Base-by-base conservation (phyloP, 2,888 invertebrate genomes). In the Tenthredo amoena region DNA sequence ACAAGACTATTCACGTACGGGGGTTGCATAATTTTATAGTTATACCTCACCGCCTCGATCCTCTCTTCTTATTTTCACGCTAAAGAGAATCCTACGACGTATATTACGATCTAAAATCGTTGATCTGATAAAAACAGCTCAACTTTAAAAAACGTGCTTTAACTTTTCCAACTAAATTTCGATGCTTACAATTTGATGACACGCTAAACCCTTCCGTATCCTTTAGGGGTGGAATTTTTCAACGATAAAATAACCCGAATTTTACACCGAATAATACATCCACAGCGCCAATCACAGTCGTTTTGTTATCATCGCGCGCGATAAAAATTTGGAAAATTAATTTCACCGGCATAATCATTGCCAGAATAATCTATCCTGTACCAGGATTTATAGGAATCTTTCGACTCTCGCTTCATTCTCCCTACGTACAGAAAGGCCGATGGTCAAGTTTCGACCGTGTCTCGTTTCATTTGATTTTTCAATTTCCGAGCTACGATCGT, bases 151-250 rank as follows among this genome's bases (percentile, higher is more conserved):
- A 58, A 12, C 81, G n/a, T 4, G 58, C n/a, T 81, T 62, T 81
- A 62, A 81, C 77, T 77, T 81, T 26, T 62, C 15, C 21, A 81
- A 81, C 62, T 21, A 62, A 81, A 81, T 62, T 55, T 77, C 34
- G 6, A 21, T 40, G 12, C 58, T 62, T 40, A 21, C 34, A 62
- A 81, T 81, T 81, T 81, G n/a, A 81, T 81, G 40, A 58, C 37
- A 9, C 55, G 5, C 50, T 10, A 18, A 37, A n/a, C 21, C 43
- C 72, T 43, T 31, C 72, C 21, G 12, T 21, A 21, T 43, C 12
- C 72, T 72, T 43, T 21, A 10, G 21, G 72, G 72, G 5, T n/a
- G 15, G 9, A 40, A 43, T 43, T 21, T 74, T 43, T 43, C 12
- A 21, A n/a, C 10, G 9, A 43, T 74, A 40, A 74, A 74, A 74